Conservation (phyloP, 1,140 invertebrate genomes). For the Apis florea region DNA sequence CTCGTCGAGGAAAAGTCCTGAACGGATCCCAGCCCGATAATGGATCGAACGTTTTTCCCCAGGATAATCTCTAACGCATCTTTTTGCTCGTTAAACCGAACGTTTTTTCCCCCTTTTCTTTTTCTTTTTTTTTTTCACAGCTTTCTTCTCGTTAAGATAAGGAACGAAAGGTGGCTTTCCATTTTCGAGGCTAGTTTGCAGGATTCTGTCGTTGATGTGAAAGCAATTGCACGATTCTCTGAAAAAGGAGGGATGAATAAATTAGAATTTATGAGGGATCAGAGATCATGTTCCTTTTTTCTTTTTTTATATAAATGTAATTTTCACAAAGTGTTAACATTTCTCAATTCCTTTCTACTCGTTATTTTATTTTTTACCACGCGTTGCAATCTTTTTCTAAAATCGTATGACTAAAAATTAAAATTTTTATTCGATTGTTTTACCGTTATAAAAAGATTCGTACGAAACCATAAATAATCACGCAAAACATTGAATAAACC, state of each 20-base stretch:
- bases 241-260: neutral
- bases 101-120: neutral
- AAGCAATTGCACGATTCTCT: neutral
- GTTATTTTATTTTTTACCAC: too few relatives aligned
- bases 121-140: neutral
- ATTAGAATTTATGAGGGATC: neutral
- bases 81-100: constrained; percentile 45
- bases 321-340: too few relatives aligned
- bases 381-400: too few relatives aligned
- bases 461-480: too few relatives aligned
- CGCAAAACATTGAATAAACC: too few relatives aligned
- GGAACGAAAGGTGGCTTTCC: constrained; percentile 17
- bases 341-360: too few relatives aligned
- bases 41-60: constrained; percentile 56
- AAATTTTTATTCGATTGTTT: too few relatives aligned
- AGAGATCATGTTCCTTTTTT: too few relatives aligned
- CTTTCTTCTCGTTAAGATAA: constrained; percentile 35
- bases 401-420: too few relatives aligned
- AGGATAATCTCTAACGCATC: constrained; percentile 35
- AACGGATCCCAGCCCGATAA: constrained; percentile 40
- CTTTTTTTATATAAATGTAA: too few relatives aligned
- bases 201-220: neutral
- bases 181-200: neutral
- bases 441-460: too few relatives aligned
- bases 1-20: constrained; percentile 43